Evolutionary conservation across 2,797 vertebrate species (phyloP).

Genomic region (Lutjanus campechanus): DNA sequence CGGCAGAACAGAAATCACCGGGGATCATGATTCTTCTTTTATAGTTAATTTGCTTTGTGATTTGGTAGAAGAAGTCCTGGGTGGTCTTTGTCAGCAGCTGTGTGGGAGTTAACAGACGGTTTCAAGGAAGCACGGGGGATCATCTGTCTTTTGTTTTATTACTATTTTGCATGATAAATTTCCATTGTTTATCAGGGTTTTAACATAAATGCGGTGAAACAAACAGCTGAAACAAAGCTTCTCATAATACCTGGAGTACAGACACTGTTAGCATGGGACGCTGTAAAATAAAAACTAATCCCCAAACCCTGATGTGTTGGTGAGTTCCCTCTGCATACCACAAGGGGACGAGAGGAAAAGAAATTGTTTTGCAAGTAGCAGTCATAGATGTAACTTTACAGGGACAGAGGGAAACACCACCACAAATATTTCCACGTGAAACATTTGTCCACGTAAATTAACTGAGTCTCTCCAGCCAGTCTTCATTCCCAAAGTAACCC

Average conservation of each 20-base stretch:
- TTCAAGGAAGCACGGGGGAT: slow-evolving; percentile 42
- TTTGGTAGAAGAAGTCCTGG: slow-evolving; percentile 53
- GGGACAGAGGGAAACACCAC: neutral
- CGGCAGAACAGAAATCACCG: slow-evolving; percentile 41
- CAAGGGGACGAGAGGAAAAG: neutral
- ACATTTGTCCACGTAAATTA: neutral
- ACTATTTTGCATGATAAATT: slow-evolving; percentile 48
- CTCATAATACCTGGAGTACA: slow-evolving; percentile 23
- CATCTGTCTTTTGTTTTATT: slow-evolving; percentile 59
- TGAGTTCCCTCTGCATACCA: neutral
- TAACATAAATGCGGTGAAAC: slow-evolving; percentile 7
- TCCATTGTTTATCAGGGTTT: slow-evolving; percentile 55
- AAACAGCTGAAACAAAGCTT: slow-evolving; percentile 4
- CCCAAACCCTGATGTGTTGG: neutral
- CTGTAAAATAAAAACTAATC: neutral
- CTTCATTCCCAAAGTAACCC: no score
- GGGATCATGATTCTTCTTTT: slow-evolving; percentile 54
- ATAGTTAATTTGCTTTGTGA: slow-evolving; percentile 72
- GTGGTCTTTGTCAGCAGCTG: slow-evolving; percentile 70
- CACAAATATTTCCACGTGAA: neutral
- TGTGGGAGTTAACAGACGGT: slow-evolving; percentile 65
- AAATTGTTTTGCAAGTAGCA: neutral
- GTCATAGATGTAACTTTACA: neutral
- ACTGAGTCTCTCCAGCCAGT: neutral
- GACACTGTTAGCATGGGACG: neutral